Base-by-base conservation (phyloP, 1,140 invertebrate genomes). In the Drosophila pandora region DNA sequence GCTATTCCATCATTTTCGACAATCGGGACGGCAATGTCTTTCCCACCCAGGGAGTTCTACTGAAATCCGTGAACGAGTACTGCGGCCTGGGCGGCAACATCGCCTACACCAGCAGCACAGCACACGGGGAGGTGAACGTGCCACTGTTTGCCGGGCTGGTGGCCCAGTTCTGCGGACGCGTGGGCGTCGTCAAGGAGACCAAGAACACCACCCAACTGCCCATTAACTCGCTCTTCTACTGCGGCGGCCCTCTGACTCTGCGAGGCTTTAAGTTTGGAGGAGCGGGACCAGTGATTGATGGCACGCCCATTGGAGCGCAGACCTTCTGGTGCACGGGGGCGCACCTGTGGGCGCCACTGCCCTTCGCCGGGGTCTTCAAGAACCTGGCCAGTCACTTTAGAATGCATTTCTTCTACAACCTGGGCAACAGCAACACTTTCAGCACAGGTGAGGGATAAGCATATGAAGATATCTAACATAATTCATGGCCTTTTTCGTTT, bases 381-480 rank as follows among this genome's bases (percentile, higher is more conserved):
- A 76, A 83, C 3, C 75, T 92, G 55, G 83, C 79, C 13, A 81
- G 74, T 52, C 81, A 91, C 50, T 92, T 92, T n/a, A 73, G 90
- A 2, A 81, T 82, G 71, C 91, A 92, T 81, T 80, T 92, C 62
- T 92, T 92, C 59, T 91, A 90, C 65, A 92, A 92, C 49, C 61
- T 90, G 43, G 91, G 91, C 61, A 92, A 92, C 59, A 83, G 76
- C 57, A 89, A 92, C 50, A 60, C 41, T 43, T 92, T 92, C 53
- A 76, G 62, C 25, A 70, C 82, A 59, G 90, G 88, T 17, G 17
- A 17, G 17, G 17, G 17, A 17, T 17, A 17, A 17, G 17, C 0
- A 17, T 17, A 17, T 17, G 17, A 17, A 17, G 17, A 17, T 17
- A 17, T 17, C 17, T 17, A 17, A 1, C 17, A 17, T 17, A 17